Conservation (phyloP, 53 echinoderm and acorn worm species). For the Astropecten irregularis region DNA sequence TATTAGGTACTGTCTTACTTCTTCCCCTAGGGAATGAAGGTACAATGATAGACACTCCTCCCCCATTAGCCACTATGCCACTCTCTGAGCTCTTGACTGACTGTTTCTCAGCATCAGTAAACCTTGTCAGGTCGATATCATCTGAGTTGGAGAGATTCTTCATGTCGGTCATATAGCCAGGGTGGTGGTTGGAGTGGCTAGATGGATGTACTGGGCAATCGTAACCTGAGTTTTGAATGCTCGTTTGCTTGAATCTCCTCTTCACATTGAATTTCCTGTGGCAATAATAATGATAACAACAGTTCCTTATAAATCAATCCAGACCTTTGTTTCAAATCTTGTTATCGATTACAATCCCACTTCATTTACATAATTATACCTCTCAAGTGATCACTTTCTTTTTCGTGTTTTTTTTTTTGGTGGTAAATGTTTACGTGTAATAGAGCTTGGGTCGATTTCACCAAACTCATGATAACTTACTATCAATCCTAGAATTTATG, state of each 20-base stretch:
- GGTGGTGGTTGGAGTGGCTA: neutral
- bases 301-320: neutral
- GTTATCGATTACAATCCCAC: neutral
- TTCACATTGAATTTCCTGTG: neutral
- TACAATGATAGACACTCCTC: neutral
- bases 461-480: no score
- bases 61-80: conserved; percentile 1
- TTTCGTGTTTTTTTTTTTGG: no score
- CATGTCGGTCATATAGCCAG: neutral
- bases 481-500: no score
- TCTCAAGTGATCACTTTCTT: no score
- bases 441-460: no score
- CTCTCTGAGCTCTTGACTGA: conserved; percentile 14
- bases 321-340: no score
- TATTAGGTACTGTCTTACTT: conserved; percentile 32
- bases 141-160: no score
- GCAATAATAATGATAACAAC: neutral
- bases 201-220: no score
- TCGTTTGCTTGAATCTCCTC: neutral
- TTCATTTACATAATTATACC: neutral
- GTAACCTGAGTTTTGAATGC: conserved; percentile 18
- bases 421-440: no score
- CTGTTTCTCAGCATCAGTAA: neutral
- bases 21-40: neutral
- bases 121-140: no score